These are phyloP conservation scores for Ericerus pela DNA, from an alignment of 1,140 invertebrate species.

Conservation along the genomic window DNA sequence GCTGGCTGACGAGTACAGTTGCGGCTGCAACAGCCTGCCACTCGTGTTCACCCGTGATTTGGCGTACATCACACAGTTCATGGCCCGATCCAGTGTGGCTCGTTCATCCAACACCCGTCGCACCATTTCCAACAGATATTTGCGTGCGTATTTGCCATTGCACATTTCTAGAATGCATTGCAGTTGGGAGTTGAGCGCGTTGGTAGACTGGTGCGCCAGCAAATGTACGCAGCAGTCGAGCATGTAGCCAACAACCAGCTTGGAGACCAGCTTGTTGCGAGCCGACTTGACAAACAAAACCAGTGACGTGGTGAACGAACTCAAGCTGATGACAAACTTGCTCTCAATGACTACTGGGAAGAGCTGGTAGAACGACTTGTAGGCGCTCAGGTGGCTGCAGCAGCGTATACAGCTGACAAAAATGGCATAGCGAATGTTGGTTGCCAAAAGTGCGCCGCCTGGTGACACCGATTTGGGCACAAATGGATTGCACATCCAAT, in stretches of 20 bases:
- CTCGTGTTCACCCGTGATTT: neutral
- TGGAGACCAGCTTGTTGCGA: neutral
- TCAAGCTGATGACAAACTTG: neutral
- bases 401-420: neutral
- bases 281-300: neutral
- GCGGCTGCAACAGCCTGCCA: neutral
- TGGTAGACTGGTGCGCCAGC: neutral
- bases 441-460: neutral
- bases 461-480: neutral
- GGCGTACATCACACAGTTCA: neutral
- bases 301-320: neutral
- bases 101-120: neutral
- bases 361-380: neutral
- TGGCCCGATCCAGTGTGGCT: neutral
- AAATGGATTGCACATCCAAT: neutral
- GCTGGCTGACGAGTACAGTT: neutral
- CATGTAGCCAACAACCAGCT: neutral
- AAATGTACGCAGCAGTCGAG: neutral
- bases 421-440: neutral
- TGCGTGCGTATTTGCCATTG: neutral
- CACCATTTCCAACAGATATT: neutral
- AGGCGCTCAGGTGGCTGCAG: neutral
- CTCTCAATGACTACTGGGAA: neutral
- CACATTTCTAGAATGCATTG: neutral
- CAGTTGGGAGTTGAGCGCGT: neutral